These are phyloP conservation scores for Rhagonycha lutea DNA, from an alignment of 2,888 invertebrate genomes.

Conservation along the genomic window DNA sequence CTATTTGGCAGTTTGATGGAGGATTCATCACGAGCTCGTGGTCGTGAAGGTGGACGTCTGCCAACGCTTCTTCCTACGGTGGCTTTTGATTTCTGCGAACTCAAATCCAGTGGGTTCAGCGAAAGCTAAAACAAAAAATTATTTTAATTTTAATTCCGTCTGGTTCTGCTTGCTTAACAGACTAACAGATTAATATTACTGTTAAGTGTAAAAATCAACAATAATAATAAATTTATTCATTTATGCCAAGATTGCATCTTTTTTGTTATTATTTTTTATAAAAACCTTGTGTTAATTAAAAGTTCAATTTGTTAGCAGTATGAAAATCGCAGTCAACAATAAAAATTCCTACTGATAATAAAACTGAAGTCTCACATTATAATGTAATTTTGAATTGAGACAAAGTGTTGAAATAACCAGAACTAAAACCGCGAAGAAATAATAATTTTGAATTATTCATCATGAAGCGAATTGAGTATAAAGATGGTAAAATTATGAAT, in stretches of 20 bases:
- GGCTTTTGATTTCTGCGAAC: constrained; percentile 58
- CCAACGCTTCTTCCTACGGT: constrained; percentile 58
- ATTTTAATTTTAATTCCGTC: neutral
- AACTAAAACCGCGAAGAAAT: neutral
- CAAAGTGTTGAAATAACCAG: neutral
- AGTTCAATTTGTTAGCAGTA: neutral
- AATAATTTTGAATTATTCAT: neutral
- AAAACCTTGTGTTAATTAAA: neutral
- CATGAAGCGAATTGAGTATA: neutral
- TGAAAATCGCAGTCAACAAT: neutral
- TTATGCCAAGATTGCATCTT: neutral
- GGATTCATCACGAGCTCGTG: constrained; percentile 43
- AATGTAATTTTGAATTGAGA: neutral
- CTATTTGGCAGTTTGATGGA: constrained; percentile 15
- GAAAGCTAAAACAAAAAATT: constrained; percentile 49
- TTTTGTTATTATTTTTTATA: neutral
- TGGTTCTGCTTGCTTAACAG: neutral
- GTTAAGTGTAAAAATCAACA: neutral
- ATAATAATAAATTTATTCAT: neutral
- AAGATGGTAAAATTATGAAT: neutral
- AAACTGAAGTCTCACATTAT: neutral
- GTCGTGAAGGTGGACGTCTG: constrained; percentile 58
- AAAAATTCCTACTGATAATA: neutral
- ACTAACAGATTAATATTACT: neutral
- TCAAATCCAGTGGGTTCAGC: constrained; percentile 57